A percentile compares a stretch with the other conserved stretches of the same genome.
These are phyloP conservation scores for Sarcophaga peregrina DNA, from an alignment of 1,140 invertebrate species.

Conservation along the genomic window DNA sequence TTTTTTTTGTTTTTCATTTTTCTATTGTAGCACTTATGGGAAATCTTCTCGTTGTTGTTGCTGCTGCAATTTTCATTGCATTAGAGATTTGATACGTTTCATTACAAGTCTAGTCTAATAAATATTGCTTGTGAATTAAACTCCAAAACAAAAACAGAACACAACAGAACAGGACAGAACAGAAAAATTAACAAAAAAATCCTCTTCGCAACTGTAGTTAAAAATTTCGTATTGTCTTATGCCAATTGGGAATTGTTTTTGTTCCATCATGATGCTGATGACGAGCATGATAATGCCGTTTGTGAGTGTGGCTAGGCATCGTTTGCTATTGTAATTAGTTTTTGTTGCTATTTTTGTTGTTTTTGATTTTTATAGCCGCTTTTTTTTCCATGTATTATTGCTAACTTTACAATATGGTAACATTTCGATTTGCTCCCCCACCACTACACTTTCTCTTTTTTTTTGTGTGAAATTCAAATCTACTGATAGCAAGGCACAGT, in stretches of 20 bases:
- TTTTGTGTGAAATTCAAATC: too few species aligned
- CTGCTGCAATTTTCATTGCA: neutral
- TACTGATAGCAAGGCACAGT: too few species aligned
- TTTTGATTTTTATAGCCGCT: neutral
- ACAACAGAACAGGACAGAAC: neutral
- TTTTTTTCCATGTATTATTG: conserved; percentile 9
- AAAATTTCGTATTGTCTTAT: conserved; percentile 5
- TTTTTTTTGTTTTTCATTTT: neutral
- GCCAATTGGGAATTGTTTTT: conserved; percentile 19
- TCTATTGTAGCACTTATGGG: neutral
- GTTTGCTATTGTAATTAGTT: conserved; percentile 21
- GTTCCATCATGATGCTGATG: neutral
- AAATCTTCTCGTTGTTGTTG: neutral
- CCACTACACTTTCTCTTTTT: too few species aligned
- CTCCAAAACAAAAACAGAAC: too few species aligned
- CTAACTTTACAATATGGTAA: conserved; percentile 22
- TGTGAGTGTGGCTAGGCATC: neutral
- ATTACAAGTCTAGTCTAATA: conserved; percentile 16
- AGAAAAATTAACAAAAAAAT: neutral
- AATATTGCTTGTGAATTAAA: conserved; percentile 15
- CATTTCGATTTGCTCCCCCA: neutral
- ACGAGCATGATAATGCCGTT: neutral
- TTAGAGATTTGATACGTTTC: neutral
- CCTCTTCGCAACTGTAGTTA: neutral
- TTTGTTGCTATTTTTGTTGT: neutral